A percentile compares a stretch with the other conserved stretches of the same genome.
Evolutionary conservation across 92 coral and sea anemone species (phyloP).

Genomic region (Epizoanthus stellaris): DNA sequence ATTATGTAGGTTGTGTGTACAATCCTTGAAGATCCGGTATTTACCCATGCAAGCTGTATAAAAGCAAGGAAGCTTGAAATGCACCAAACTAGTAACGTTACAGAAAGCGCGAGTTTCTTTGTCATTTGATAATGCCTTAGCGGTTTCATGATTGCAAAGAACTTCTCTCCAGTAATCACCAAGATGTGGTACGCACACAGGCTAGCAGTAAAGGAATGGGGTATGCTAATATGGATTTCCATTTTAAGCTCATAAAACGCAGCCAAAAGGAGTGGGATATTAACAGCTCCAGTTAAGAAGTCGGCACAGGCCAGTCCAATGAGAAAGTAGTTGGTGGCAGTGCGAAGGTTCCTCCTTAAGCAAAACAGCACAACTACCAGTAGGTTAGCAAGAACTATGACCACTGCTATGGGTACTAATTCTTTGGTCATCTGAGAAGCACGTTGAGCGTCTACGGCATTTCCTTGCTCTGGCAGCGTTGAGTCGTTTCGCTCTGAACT

Average conservation of each 20-base stretch:
- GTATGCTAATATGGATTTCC: conserved; percentile 1
- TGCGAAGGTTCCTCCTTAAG: not conserved
- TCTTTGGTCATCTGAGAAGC: no score
- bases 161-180: conserved; percentile 35
- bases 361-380: not conserved
- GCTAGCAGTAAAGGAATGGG: conserved; percentile 26
- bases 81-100: conserved; percentile 11
- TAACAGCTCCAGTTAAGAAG: not conserved
- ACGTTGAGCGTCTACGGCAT: no score
- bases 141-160: conserved; percentile 33
- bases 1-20: conserved; percentile 13
- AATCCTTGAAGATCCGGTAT: not conserved
- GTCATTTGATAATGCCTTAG: conserved; percentile 25
- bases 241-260: not conserved
- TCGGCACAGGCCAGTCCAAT: not conserved
- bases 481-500: no score
- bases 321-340: conserved; percentile 7
- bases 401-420: not conserved
- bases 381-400: not conserved
- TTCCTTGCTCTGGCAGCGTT: no score
- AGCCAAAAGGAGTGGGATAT: conserved; percentile 20
- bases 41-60: conserved; percentile 36
- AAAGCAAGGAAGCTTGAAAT: conserved; percentile 17
- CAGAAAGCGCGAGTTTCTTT: conserved; percentile 2
- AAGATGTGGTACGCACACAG: conserved; percentile 37